Conservation (phyloP, 1,140 invertebrate species). For the Trachelipus rathkii region DNA sequence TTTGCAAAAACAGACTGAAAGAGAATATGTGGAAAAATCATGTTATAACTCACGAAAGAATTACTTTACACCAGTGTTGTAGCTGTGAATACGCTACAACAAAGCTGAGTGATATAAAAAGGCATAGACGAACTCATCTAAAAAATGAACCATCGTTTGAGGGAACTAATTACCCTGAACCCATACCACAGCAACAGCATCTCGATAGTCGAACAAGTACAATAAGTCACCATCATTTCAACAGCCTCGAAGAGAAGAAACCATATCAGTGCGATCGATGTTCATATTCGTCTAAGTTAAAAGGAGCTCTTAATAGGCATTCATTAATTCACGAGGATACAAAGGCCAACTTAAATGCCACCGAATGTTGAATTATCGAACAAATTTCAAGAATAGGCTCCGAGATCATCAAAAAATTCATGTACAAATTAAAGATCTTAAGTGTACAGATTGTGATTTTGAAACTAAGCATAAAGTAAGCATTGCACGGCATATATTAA, state of each 20-base stretch:
- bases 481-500: neutral
- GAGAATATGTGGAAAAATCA: neutral
- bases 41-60: neutral
- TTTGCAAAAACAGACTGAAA: neutral
- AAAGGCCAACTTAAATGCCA: neutral
- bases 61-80: neutral
- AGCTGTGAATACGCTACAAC: neutral
- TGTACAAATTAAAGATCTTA: neutral
- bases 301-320: neutral
- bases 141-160: neutral
- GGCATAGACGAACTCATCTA: neutral
- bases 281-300: neutral
- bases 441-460: neutral
- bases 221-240: neutral
- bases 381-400: neutral
- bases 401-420: neutral
- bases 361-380: neutral
- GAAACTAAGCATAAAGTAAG: constrained; percentile 1
- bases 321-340: neutral
- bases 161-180: neutral
- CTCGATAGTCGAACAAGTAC: neutral
- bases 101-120: neutral
- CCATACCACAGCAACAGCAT: neutral
- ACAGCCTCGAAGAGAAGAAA: neutral
- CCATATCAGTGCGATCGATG: neutral